Evolutionary conservation across 2,888 invertebrate species (phyloP), one percentile per base, ranked within the genome.

Genomic region (Leptopterna dolabrata): DNA sequence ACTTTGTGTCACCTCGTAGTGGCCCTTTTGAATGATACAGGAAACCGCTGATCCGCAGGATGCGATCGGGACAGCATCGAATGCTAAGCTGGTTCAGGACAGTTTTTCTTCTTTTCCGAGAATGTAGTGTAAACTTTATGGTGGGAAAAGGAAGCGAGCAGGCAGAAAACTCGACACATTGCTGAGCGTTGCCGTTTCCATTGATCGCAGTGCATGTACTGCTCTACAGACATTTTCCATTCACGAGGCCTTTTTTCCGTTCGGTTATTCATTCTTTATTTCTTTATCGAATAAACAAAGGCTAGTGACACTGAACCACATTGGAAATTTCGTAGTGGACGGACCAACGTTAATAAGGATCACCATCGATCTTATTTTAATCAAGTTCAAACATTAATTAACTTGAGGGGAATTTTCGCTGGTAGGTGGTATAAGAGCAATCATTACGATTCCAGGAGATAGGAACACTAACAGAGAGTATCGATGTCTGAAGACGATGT

Each of bases 81-180:
- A 63, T 63, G 63, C 63, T 24, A 63, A 63, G 24, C 63, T 19
- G 9, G 24, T 24, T n/a, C 51, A 4, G n/a, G 63, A 63, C 63
- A 19, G 24, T 19, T 19, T 63, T 24, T 13, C 11, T 19, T 16
- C 51, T 81, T 71, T 83, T 83, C 83, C 83, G 16, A 71, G 83
- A 83, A 83, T 71, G 24, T 83, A 41, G 41, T 41, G 71, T 83
- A 70, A 83, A 70, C 83, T 36, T 13, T 43, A 30, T 41, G 83
- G 83, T 83, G 83, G 83, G 83, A 83, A 83, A 83, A 83, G 83
- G 83, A 83, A 41, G 45, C 43, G 83, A 36, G 43, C 41, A 7
- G 27, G 83, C 83, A 71, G 27, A 83, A 55, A 81, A 43, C 71
- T 43, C 70, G 19, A 41, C 43, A n/a, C 36, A 27, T 19, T 24